Evolutionary conservation across 2,888 invertebrate genomes (phyloP), one percentile per base, ranked within the genome.

Genomic region (Dasysyrphus tricinctus): DNA sequence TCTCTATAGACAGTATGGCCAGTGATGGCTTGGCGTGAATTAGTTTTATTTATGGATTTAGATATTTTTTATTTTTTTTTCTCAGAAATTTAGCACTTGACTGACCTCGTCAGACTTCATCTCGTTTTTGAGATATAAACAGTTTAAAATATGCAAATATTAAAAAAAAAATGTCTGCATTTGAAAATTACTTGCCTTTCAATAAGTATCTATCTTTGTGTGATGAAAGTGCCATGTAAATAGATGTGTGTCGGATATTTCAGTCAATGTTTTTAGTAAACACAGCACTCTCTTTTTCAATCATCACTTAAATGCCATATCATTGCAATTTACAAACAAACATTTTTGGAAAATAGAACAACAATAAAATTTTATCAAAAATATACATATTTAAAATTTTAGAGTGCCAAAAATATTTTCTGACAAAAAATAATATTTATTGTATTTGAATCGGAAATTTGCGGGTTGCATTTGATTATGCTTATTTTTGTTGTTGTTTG

Each of bases 31-130:
- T 34, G 16, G 57, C 16, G 54, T 72, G 34, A 57, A 76, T 65
- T 81, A 42, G 34, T 56, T 81, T 81, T 77, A 81, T 77, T 81
- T 81, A 76, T 76, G 76, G 57, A 81, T 65, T 57, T 49, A 56
- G 29, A 70, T 29, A 44, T 9, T 7, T 65, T 16, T 16, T 54
- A 16, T 39, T 49, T 24, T 49, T 61, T 75, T 29, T 7, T n/a
- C 8, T 42, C 8, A 44, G 16, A 65, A 32, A 70, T 42, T 59
- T 39, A 73, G 29, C 34, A 74, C 34, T 76, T 54, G 56, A 65
- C 32, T 70, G 70, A 59, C 69, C 61, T 70, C 56, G 51, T 78
- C 77, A 65, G 47, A 19, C 14, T 47, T 76, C 70, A 70, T 56
- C 8, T 61, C 24, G 3, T 5, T 16, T 5, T 16, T 14, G 0